These are phyloP conservation scores for Trilocha varians DNA, from an alignment of 2,888 invertebrate genomes.

Conservation along the genomic window DNA sequence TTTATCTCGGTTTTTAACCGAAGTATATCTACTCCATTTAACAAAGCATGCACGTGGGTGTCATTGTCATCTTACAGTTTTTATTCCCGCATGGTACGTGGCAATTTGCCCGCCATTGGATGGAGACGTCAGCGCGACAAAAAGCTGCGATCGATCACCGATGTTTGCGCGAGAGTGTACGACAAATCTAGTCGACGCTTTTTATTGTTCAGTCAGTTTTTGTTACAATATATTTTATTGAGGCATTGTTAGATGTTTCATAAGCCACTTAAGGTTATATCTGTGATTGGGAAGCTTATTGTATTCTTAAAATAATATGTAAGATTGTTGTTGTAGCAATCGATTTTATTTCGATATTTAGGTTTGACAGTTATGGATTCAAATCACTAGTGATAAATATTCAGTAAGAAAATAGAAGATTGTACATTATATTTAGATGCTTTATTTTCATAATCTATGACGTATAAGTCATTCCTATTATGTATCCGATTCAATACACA, in stretches of 20 bases:
- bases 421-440: too few relatives aligned
- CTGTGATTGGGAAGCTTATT: not conserved
- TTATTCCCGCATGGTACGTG: conserved; percentile 21
- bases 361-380: too few relatives aligned
- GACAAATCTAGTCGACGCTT: conserved; percentile 6
- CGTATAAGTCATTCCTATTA: conserved; percentile 5
- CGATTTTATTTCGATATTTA: not conserved
- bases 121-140: conserved; percentile 67
- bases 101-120: conserved; percentile 66
- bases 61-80: conserved; percentile 11
- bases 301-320: too few relatives aligned
- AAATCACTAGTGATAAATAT: too few relatives aligned
- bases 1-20: not conserved
- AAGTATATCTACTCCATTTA: not conserved
- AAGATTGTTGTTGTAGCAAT: not conserved
- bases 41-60: not conserved
- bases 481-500: not conserved
- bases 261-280: not conserved
- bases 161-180: conserved; percentile 46
- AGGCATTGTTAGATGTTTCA: not conserved
- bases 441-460: not conserved
- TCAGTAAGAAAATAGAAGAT: too few relatives aligned
- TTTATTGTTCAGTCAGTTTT: conserved; percentile 4
- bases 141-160: conserved; percentile 67
- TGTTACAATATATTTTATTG: not conserved